Evolutionary conservation across 2,797 vertebrate genomes (phyloP).

Genomic region (Acanthiza pusilla): DNA sequence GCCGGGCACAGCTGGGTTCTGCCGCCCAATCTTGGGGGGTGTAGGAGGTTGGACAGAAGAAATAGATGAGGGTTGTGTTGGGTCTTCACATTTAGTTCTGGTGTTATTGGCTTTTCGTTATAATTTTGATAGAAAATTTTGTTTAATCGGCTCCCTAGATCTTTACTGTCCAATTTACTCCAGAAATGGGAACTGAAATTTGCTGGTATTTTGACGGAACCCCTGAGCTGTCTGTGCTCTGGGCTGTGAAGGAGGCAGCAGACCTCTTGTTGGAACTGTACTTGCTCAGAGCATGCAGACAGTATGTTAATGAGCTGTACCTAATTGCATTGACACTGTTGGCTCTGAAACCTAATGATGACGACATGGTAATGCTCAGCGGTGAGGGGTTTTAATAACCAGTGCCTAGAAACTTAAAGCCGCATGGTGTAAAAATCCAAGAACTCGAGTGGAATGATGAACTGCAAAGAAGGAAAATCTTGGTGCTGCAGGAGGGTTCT

Average conservation of each 20-base stretch:
- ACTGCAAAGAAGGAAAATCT: neutral
- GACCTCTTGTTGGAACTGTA: neutral
- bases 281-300: neutral
- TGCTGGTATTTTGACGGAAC: neutral
- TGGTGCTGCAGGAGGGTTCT: neutral
- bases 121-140: neutral
- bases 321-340: neutral
- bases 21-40: neutral
- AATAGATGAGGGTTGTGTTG: neutral
- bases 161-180: neutral
- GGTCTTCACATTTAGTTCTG: neutral
- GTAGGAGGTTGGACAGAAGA: neutral
- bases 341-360: conserved; percentile 1
- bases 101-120: rapidly evolving
- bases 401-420: neutral
- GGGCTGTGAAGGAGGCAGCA: neutral
- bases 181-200: neutral
- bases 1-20: neutral
- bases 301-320: neutral
- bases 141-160: neutral
- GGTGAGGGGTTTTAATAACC: neutral
- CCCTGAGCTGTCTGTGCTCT: neutral
- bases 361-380: neutral
- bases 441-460: rapidly evolving
- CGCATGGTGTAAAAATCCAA: neutral